phyloP scores from a whole-genome alignment of 2,113 vertebrate species.

The Cephalopholis sonnerati region DNA sequence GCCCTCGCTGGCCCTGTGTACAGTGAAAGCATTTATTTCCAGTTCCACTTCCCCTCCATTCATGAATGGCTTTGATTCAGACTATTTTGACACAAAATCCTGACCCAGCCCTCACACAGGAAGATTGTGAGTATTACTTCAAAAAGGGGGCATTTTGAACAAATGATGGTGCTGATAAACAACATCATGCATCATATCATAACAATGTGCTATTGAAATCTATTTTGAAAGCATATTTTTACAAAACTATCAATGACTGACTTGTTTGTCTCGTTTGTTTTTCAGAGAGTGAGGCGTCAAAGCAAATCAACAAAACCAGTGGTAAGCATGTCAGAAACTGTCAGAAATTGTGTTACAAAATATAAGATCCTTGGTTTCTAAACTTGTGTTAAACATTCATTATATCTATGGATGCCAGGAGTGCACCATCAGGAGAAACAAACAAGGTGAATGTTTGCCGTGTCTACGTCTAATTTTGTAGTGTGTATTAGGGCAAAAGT shows the following conservation, averaged over 20 bases:
- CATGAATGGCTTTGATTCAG: conserved; percentile 86
- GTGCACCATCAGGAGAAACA: too few species aligned
- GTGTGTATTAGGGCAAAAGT: too few species aligned
- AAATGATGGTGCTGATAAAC: background rate
- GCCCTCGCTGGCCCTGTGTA: conserved; percentile 55
- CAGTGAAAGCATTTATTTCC: conserved; percentile 79
- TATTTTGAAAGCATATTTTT: background rate
- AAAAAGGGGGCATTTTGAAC: conserved; percentile 25
- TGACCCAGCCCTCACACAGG: conserved; percentile 44
- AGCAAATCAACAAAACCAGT: conserved; percentile 76
- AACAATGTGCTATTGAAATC: background rate
- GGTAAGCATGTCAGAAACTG: conserved; percentile 76
- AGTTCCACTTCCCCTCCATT: conserved; percentile 76
- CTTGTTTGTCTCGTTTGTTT: conserved; percentile 53
- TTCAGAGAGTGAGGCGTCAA: conserved; percentile 84
- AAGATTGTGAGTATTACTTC: conserved; percentile 57
- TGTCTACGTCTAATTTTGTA: too few species aligned
- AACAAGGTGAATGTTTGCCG: too few species aligned
- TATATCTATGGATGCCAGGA: background rate
- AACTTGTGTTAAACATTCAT: background rate
- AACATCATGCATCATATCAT: background rate
- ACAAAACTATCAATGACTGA: background rate
- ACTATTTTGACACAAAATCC: conserved; percentile 65
- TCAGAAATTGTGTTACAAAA: background rate
- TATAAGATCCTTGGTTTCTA: background rate